Conservation (phyloP, 2,888 invertebrate species). For the Morpho helenor region DNA sequence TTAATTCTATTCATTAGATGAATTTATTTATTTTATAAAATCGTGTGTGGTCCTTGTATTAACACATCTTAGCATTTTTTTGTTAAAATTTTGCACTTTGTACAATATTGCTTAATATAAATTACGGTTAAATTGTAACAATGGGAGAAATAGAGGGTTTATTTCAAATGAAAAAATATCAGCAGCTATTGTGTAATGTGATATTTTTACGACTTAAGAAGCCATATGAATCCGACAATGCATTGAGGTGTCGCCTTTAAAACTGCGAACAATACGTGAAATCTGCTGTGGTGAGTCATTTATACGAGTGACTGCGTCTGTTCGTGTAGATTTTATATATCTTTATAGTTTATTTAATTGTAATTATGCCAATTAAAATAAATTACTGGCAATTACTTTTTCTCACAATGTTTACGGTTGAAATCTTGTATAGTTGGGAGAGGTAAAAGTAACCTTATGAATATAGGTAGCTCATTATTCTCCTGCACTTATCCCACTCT, state of each 20-base stretch:
- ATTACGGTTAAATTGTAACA: conserved; percentile 27
- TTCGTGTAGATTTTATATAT: conserved; percentile 21
- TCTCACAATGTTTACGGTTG: too few species aligned
- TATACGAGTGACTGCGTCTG: conserved; percentile 28
- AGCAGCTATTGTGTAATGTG: conserved; percentile 70
- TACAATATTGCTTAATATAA: conserved; percentile 18
- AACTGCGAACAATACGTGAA: conserved; percentile 56
- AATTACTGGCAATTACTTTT: too few species aligned
- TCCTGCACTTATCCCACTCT: too few species aligned
- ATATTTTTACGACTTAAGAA: conserved; percentile 76
- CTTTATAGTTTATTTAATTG: too few species aligned
- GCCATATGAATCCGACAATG: conserved; percentile 60
- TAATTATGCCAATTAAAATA: too few species aligned
- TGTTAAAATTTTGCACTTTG: neutral
- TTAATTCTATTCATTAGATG: neutral
- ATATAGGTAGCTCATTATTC: too few species aligned
- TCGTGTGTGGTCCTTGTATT: too few species aligned
- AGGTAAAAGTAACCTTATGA: too few species aligned
- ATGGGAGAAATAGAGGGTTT: conserved; percentile 34
- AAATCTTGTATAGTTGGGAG: too few species aligned
- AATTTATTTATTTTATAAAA: neutral
- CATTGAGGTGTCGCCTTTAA: conserved; percentile 67
- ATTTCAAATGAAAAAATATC: conserved; percentile 64
- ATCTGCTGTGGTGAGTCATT: conserved; percentile 41
- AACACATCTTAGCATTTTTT: neutral